Evolutionary conservation across 2,797 vertebrate species (phyloP), one percentile per base, ranked within the genome.

Genomic region (Catamblyrhynchus diadema): DNA sequence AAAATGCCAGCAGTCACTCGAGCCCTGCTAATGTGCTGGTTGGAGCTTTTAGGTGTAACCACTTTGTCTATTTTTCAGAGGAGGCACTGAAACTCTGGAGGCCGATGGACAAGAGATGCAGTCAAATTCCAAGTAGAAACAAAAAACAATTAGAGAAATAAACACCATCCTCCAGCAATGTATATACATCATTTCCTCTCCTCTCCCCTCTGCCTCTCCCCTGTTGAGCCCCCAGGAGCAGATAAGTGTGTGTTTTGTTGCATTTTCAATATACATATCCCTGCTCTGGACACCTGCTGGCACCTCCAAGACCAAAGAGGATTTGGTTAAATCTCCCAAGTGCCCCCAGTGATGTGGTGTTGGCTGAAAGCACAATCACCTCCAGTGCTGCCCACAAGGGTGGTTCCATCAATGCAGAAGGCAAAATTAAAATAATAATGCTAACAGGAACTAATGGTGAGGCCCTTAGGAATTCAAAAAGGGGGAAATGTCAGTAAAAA

Each of bases 321-420:
- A 14, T 69, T 83, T 83, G 27, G 14, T 61, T 73, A 45, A 84
- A 44, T 22, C 12, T 45, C 32, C 25, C 37, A 80, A 65, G 17
- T n/a, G 24, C 8, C n/a, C 12, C 22, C 19, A 86, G 0, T 6
- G 30, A 19, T 0, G 1, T n/a, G 27, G 7, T 50, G 35, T 22
- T 35, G 41, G 24, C 13, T 74, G 25, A 20, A 11, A 74, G 41
- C 3, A 3, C 28, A 24, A 2, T 23, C 1, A 3, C 39, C 5
- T 14, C 0, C 2, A 4, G 20, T 65, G 64, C 25, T 18, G 7
- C 25, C 42, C 5, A 1, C 5, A 3, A 48, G 28, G 10, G 32
- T 54, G 22, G 6, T 69, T 77, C 20, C 62, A 61, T 42, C 50
- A 23, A 9, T 69, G 30, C 42, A 33, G 42, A 65, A 85, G 15